These are phyloP conservation scores for Tonatia bakeri DNA, from an alignment of 2,113 vertebrate species.

Conservation along the genomic window DNA sequence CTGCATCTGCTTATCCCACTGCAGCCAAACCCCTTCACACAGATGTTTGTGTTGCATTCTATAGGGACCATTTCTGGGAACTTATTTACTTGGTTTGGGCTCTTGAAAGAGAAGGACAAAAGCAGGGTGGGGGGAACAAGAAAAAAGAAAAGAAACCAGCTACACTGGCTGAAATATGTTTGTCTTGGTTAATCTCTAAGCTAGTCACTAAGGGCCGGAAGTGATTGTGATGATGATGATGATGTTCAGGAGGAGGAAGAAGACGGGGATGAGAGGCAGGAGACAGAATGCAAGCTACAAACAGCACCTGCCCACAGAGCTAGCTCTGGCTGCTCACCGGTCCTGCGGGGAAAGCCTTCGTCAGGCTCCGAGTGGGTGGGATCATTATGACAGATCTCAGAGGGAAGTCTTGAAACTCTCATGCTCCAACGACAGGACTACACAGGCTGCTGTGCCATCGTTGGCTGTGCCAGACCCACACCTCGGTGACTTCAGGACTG, in stretches of 20 bases:
- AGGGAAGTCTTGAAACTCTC: not conserved
- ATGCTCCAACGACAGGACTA: not conserved
- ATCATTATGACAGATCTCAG: not conserved
- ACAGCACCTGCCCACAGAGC: not conserved
- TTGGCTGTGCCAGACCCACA: no score
- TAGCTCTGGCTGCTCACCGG: not conserved
- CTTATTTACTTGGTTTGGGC: not conserved
- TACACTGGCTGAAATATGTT: not conserved
- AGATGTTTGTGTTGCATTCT: slow-evolving; percentile 39
- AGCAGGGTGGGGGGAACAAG: not conserved
- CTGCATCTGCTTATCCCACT: not conserved
- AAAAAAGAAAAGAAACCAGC: not conserved
- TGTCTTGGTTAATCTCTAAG: not conserved
- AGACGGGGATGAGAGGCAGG: not conserved
- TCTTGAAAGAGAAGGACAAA: slow-evolving; percentile 59
- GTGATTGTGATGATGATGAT: not conserved
- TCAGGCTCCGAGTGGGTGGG: not conserved
- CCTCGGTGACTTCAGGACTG: not conserved
- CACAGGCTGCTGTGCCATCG: fast-evolving
- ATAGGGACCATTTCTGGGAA: not conserved
- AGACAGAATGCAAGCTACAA: not conserved
- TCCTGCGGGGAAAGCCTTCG: not conserved
- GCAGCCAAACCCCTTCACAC: slow-evolving; percentile 44
- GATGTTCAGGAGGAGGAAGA: not conserved
- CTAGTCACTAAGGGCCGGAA: not conserved